Conservation (phyloP, 2,888 invertebrate species). For the Troglohyphantes excavatus region DNA sequence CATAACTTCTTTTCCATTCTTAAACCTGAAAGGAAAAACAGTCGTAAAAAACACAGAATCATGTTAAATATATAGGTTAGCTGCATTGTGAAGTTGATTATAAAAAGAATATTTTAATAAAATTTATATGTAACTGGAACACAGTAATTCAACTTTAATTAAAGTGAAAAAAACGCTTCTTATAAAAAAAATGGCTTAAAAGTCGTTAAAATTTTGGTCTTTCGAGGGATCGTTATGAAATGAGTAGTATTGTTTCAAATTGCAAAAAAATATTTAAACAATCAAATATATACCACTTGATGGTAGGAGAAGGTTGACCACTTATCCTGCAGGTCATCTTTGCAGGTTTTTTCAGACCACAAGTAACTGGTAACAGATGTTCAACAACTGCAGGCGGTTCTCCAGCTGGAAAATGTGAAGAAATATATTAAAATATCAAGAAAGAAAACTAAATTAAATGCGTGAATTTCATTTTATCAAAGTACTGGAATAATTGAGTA, state of each 20-base stretch:
- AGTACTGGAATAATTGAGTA: too few species aligned
- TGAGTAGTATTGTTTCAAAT: too few species aligned
- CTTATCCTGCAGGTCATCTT: constrained; percentile 89
- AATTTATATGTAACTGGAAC: neutral
- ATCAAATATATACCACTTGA: constrained; percentile 86
- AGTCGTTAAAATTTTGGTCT: too few species aligned
- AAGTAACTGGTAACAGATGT: constrained; percentile 86
- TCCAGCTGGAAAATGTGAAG: constrained; percentile 81
- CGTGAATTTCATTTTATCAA: neutral
- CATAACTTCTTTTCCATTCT: constrained; percentile 86
- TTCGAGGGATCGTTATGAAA: too few species aligned
- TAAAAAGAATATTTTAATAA: neutral
- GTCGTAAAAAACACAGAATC: neutral
- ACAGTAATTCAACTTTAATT: too few species aligned
- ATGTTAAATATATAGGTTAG: neutral
- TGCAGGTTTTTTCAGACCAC: constrained; percentile 87
- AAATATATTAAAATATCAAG: neutral
- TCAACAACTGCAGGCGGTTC: constrained; percentile 87
- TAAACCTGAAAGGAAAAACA: constrained; percentile 83
- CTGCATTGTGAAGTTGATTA: neutral
- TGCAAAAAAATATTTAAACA: neutral
- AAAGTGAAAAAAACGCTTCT: too few species aligned
- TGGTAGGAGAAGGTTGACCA: constrained; percentile 89
- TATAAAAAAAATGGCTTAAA: too few species aligned
- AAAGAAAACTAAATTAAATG: neutral